Evolutionary conservation across 1,140 invertebrate genomes (phyloP), one percentile per base, ranked within the genome.

Genomic region (Penaeus indicus): DNA sequence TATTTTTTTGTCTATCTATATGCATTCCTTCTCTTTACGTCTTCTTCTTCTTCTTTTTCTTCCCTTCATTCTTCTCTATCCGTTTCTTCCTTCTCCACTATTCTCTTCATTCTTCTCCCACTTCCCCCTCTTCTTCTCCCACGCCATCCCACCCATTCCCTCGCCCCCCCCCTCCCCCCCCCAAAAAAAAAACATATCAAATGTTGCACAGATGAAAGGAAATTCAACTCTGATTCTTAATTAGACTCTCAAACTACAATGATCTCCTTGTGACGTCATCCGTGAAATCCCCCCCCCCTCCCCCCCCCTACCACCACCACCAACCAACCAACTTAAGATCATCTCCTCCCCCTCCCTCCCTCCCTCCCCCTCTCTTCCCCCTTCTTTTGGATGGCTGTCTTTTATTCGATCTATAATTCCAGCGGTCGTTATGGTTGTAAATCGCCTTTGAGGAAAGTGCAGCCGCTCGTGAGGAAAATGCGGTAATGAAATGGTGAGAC

Each of bases 151-250:
- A 5, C 63, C 80, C 25, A 32, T 25, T 38, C 83, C 11, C 80
- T 60, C 60, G 25, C 80, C 13, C 47, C 61, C 47, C 61, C 21
- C 61, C 47, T 82, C 22, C 25, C 54, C 21, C 60, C 25, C 38
- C 42, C 63, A 42, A 13, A 69, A 32, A 32, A 62, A 38, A 10
- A n/a, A n/a, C n/a, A n/a, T n/a, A n/a, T n/a, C n/a, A n/a, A n/a
- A n/a, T n/a, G n/a, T n/a, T n/a, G n/a, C n/a, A n/a, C n/a, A n/a
- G n/a, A n/a, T n/a, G n/a, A n/a, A n/a, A n/a, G n/a, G n/a, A n/a
- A n/a, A n/a, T n/a, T n/a, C n/a, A n/a, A n/a, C 62, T 67, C 82
- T 84, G 10, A 67, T 32, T 32, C 82, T 67, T 32, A 21, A 61
- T 27, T 67, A 64, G 63, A 64, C 63, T n/a, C 19, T 21, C n/a